Evolutionary conservation across 2,113 vertebrate species (phyloP).

Genomic region (Cheilinus undulatus): DNA sequence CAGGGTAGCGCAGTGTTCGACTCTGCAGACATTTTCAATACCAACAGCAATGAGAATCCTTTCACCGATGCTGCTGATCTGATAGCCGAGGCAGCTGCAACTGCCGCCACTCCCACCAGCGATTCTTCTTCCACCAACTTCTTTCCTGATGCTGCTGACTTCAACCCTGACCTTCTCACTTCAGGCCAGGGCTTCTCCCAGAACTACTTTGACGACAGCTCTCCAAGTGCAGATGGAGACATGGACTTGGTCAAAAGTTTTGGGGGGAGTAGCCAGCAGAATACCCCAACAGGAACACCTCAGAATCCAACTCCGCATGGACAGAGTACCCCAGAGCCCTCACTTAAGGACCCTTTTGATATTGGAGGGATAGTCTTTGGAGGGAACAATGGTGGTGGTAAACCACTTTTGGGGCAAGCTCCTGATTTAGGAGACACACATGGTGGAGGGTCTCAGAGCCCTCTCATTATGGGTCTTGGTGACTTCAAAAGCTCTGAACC

Average conservation of each 20-base stretch:
- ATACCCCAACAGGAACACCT: slow-evolving; percentile 84
- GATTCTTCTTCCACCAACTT: slow-evolving; percentile 95
- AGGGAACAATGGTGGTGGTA: slow-evolving; percentile 80
- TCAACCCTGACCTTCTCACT: slow-evolving; percentile 92
- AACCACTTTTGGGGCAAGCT: slow-evolving; percentile 84
- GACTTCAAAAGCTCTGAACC: slow-evolving; percentile 86
- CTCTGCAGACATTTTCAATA: slow-evolving; percentile 94
- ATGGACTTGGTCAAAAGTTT: slow-evolving; percentile 94
- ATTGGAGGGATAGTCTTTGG: slow-evolving; percentile 82
- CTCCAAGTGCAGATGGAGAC: slow-evolving; percentile 94
- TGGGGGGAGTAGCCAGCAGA: slow-evolving; percentile 83
- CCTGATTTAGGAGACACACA: slow-evolving; percentile 90
- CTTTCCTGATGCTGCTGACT: slow-evolving; percentile 93
- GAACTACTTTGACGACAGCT: slow-evolving; percentile 95
- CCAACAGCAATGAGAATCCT: slow-evolving; percentile 92
- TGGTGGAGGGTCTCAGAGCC: slow-evolving; percentile 91
- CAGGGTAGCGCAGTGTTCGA: slow-evolving; percentile 97
- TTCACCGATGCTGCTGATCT: slow-evolving; percentile 95
- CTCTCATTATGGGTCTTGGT: slow-evolving; percentile 84
- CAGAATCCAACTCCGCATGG: slow-evolving; percentile 84
- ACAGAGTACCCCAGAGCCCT: slow-evolving; percentile 84
- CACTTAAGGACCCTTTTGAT: slow-evolving; percentile 85
- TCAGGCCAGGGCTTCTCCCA: slow-evolving; percentile 92
- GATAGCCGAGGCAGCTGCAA: slow-evolving; percentile 92
- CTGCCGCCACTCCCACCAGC: slow-evolving; percentile 91